Evolutionary conservation across 2,888 invertebrate species (phyloP), one percentile per base, ranked within the genome.

Genomic region (Eilema griseolum): DNA sequence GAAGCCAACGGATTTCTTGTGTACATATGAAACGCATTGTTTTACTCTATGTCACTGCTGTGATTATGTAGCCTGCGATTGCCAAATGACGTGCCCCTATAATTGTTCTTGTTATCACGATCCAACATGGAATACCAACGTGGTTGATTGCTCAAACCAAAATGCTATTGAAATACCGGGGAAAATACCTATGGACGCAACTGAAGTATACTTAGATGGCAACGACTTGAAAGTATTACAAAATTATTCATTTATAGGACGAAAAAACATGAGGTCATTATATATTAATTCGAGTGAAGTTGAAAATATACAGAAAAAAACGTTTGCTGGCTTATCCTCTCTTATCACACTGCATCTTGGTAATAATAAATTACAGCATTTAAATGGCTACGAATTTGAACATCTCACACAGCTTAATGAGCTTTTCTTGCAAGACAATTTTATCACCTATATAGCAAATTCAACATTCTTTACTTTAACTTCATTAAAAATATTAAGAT

Each of bases 21-120:
- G 99, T 91, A 97, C 97, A 72, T 99, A 99, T 92, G 98, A 98
- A 88, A 97, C 98, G 10, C 98, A 99, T 91, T 99, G 99, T 92
- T 99, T 99, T 86, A 98, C 98, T 41, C 95, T 98, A 46, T 99
- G 99, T 90, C 98, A 98, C 86, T 99, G 99, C 90, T 99, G 99
- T 90, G 99, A 99, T 89, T 99, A 98, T 90, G 98, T 98, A 87
- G 98, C 98, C 59, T 99, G 99, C 89, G 99, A 99, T 93, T 99
- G 99, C 93, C 98, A 99, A 95, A 98, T 99, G 98, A 98, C 98
- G 74, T 99, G 99, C 87, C 99, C 99, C 12, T 96, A 97, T 84
- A 98, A 98, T 89, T 99, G 99, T 93, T 97, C 98, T 79, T 99
- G 99, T 92, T 99, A 98, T 94, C 98, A 98, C 90, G 99, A 99